A percentile compares a stretch with the other conserved stretches of the same genome.
Evolutionary conservation across 2,797 vertebrate genomes (phyloP).

Genomic region (Onychomys arenicola): DNA sequence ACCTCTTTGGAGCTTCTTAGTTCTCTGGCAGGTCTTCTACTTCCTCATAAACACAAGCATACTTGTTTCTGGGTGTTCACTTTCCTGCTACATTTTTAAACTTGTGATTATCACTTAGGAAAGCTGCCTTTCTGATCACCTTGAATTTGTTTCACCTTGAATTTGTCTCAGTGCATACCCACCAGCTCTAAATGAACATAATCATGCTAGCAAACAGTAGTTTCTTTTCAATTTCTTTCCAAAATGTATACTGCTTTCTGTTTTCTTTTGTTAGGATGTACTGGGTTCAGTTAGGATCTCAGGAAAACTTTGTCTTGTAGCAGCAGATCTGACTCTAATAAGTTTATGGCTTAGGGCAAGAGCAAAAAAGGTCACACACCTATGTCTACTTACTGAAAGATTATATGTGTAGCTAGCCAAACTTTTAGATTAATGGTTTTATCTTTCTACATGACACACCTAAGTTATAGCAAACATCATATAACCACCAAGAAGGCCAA

Average conservation of each 20-base stretch:
- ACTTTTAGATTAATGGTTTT: slow-evolving; percentile 53
- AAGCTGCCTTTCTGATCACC: slow-evolving; percentile 23
- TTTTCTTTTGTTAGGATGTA: not conserved
- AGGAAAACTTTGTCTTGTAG: not conserved
- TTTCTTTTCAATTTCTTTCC: slow-evolving; percentile 5
- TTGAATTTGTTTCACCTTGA: slow-evolving; percentile 46
- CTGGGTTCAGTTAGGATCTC: slow-evolving; percentile 37
- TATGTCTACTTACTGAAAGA: slow-evolving; percentile 65
- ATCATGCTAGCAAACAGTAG: not conserved
- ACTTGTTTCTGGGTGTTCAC: slow-evolving; percentile 22
- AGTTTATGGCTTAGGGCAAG: not conserved
- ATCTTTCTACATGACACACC: slow-evolving; percentile 24
- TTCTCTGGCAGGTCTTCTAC: slow-evolving; percentile 19
- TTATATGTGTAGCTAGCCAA: slow-evolving; percentile 47
- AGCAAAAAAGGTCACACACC: not conserved
- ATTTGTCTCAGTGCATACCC: slow-evolving; percentile 12
- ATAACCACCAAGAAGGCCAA: not conserved
- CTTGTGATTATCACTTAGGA: slow-evolving; percentile 5
- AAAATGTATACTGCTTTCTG: not conserved
- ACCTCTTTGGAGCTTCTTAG: not conserved
- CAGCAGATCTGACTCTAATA: slow-evolving; percentile 11
- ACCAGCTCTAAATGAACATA: not conserved
- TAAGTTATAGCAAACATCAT: slow-evolving; percentile 2
- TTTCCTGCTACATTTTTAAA: not conserved
- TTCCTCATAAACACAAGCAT: slow-evolving; percentile 36